Conservation (phyloP, 2,888 invertebrate genomes). For the Hipparchia sbordonii region DNA sequence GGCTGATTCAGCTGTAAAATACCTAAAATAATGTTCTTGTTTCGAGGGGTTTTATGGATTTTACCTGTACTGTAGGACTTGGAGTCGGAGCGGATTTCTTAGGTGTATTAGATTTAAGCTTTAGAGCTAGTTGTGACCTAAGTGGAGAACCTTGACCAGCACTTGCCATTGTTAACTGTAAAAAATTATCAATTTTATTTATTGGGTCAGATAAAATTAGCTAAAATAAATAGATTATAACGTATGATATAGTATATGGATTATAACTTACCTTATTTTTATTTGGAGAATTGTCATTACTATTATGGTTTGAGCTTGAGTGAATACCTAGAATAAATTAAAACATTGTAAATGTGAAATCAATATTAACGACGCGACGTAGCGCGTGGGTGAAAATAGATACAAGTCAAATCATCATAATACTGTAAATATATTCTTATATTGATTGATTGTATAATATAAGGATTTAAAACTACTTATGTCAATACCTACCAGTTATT, state of each 20-base stretch:
- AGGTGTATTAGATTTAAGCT: constrained; percentile 84
- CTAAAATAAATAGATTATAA: constrained; percentile 3
- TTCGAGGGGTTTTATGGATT: too few species aligned
- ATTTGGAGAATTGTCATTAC: constrained; percentile 74
- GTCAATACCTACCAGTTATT: background rate
- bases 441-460: background rate
- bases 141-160: constrained; percentile 89
- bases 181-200: constrained; percentile 36
- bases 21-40: too few species aligned
- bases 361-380: background rate
- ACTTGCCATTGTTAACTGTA: constrained; percentile 75
- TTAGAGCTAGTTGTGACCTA: constrained; percentile 87
- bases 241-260: background rate
- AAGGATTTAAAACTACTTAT: background rate
- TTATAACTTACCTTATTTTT: constrained; percentile 65
- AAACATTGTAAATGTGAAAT: constrained; percentile 1
- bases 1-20: too few species aligned
- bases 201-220: background rate
- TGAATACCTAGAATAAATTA: constrained; percentile 57
- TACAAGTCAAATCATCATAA: background rate
- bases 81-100: constrained; percentile 72
- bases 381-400: background rate
- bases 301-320: constrained; percentile 71
- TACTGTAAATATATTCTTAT: too few species aligned
- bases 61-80: constrained; percentile 75